Evolutionary conservation across 92 coral and sea anemone genomes (phyloP), one percentile per base, ranked within the genome.

Genomic region (Palythoa caribaeorum): DNA sequence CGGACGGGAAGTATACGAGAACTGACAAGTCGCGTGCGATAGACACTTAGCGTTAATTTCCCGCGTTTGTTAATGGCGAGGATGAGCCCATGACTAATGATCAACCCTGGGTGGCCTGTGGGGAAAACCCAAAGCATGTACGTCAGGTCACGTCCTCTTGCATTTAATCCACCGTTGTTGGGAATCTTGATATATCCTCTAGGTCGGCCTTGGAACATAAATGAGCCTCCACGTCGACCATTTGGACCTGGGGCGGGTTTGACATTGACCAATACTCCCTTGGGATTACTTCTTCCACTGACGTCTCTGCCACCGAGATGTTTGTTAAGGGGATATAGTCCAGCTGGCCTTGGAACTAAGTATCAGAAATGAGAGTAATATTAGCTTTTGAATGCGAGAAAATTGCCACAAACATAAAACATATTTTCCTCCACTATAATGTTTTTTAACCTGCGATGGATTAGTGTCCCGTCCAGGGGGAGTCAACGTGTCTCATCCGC

Each of bases 61-160:
- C 93, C 12, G 71, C 92, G 80, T 76, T 88, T 86, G 53, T 91
- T 92, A 86, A 91, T 85, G 19, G 90, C 93, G 9, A 90, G 83
- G 17, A 91, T 92, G 6, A 89, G 90, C 68, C 86, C 92, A 76
- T 94, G 94, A 74, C 93, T 69, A 11, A 94, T 35, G 63, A 89
- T 89, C 44, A 88, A 78, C 5, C 89, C 89, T 35, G 80, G 57
- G 53, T 92, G 91, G n/a, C 97, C 97, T 57, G 88, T 57, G 12
- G 89, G 89, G 73, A 63, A 89, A 0, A 89, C 73, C 52, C 89
- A 84, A 11, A 88, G 80, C 72, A 89, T 63, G 16, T 68, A 52
- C 78, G 89, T 84, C 80, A 85, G 36, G 60, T 87, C 87, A 59
- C 83, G 81, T 35, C 84, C 84, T 69, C 70, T 87, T 21, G 92